These are phyloP conservation scores for Atethmia centrago DNA, from an alignment of 2,888 invertebrate species.

Conservation along the genomic window DNA sequence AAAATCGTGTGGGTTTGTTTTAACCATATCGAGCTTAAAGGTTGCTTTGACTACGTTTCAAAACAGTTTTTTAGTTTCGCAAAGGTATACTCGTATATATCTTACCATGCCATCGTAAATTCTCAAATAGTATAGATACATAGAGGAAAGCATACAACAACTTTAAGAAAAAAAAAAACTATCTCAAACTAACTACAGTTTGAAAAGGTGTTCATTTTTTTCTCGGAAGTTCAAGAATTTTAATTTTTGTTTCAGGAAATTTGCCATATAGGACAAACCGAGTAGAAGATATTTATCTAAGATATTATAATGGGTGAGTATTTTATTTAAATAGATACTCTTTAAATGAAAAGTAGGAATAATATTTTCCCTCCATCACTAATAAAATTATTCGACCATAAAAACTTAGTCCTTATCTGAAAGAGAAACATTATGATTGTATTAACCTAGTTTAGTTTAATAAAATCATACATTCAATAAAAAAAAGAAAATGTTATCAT, in stretches of 20 bases:
- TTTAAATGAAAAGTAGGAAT: neutral
- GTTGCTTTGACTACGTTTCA: neutral
- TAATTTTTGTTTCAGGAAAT: constrained; percentile 79
- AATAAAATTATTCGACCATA: neutral
- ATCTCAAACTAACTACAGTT: too few species aligned
- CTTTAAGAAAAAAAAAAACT: too few species aligned
- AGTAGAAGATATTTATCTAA: constrained; percentile 85
- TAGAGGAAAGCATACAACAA: too few species aligned
- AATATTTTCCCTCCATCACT: neutral
- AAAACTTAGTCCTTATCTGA: neutral
- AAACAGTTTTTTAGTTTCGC: neutral
- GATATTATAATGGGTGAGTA: constrained; percentile 88
- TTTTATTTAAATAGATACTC: neutral
- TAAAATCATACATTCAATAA: too few species aligned
- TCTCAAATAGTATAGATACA: neutral
- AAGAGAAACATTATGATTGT: neutral
- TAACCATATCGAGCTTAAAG: too few species aligned
- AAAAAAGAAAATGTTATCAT: constrained; percentile 26
- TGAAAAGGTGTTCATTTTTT: neutral
- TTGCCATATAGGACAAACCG: constrained; percentile 84
- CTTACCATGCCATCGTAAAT: neutral
- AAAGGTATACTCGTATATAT: neutral
- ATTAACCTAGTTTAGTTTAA: constrained; percentile 4
- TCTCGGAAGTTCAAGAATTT: too few species aligned
- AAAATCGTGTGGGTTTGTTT: neutral